These are phyloP conservation scores for Colletes gigas DNA, from an alignment of 1,140 invertebrate genomes.

Conservation along the genomic window DNA sequence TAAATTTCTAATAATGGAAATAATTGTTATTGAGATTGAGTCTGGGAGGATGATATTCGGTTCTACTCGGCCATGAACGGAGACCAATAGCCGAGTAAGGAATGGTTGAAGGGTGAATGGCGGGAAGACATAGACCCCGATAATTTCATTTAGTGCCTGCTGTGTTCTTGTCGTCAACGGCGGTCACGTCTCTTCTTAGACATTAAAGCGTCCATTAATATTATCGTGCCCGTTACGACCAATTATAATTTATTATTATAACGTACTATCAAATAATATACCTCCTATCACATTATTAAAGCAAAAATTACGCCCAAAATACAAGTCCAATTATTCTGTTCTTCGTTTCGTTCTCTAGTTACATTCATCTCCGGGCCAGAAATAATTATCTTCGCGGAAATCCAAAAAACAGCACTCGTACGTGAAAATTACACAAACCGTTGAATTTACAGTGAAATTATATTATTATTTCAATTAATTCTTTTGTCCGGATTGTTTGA, in stretches of 20 bases:
- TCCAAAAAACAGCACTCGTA: no score
- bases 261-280: background rate
- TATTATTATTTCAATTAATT: no score
- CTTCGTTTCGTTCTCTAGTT: no score
- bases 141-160: conserved; percentile 63
- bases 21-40: conserved; percentile 75
- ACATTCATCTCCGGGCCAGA: no score
- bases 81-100: conserved; percentile 22
- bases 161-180: conserved; percentile 51
- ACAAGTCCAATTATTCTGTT: background rate
- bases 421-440: no score
- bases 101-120: conserved; percentile 45
- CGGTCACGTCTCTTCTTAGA: background rate
- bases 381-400: no score
- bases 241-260: conserved; percentile 2
- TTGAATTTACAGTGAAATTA: no score
- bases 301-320: no score
- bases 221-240: conserved; percentile 2
- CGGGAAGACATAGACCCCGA: conserved; percentile 49
- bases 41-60: conserved; percentile 51
- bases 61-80: conserved; percentile 37
- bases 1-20: conserved; percentile 77
- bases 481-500: no score
- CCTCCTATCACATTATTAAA: no score
- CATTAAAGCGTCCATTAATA: conserved; percentile 38